Conservation (phyloP, 2,888 invertebrate genomes). For the Volucella inflata region DNA sequence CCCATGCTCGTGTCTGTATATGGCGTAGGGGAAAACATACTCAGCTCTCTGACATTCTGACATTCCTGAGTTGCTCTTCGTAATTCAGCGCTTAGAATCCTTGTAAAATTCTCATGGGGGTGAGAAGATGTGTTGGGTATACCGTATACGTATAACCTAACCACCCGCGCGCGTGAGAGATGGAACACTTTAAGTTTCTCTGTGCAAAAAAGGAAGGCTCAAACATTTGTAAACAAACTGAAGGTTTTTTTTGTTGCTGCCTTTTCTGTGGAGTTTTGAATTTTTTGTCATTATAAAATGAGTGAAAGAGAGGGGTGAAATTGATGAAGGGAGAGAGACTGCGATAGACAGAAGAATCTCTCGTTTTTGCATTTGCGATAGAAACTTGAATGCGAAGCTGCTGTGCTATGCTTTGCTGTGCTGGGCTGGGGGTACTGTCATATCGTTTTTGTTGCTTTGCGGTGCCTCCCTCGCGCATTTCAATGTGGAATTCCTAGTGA, state of each 20-base stretch:
- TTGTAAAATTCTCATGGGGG: slow-evolving; percentile 24
- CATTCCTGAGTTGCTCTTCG: slow-evolving; percentile 35
- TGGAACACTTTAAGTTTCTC: slow-evolving; percentile 21
- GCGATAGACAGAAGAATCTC: neutral
- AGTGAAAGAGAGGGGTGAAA: slow-evolving; percentile 11
- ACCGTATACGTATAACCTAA: no score
- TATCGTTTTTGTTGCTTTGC: slow-evolving; percentile 41
- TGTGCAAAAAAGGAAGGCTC: slow-evolving; percentile 71
- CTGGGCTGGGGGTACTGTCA: neutral
- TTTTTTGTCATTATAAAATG: slow-evolving; percentile 18
- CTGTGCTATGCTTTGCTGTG: no score
- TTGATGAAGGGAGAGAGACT: slow-evolving; percentile 28
- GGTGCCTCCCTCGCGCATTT: slow-evolving; percentile 36
- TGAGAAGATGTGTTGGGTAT: slow-evolving; percentile 39
- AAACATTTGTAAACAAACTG: slow-evolving; percentile 75
- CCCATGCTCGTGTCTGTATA: slow-evolving; percentile 55
- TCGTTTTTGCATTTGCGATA: slow-evolving; percentile 8
- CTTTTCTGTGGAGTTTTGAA: slow-evolving; percentile 35
- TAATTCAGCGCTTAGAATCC: slow-evolving; percentile 64
- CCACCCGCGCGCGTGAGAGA: slow-evolving; percentile 29
- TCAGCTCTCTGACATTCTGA: slow-evolving; percentile 44
- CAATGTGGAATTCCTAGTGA: slow-evolving; percentile 70
- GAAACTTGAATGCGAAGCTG: no score
- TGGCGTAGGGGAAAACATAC: slow-evolving; percentile 66
- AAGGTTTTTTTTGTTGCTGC: slow-evolving; percentile 36